Base-by-base conservation (phyloP, 1,140 invertebrate genomes). In the Bemisia tabaci region DNA sequence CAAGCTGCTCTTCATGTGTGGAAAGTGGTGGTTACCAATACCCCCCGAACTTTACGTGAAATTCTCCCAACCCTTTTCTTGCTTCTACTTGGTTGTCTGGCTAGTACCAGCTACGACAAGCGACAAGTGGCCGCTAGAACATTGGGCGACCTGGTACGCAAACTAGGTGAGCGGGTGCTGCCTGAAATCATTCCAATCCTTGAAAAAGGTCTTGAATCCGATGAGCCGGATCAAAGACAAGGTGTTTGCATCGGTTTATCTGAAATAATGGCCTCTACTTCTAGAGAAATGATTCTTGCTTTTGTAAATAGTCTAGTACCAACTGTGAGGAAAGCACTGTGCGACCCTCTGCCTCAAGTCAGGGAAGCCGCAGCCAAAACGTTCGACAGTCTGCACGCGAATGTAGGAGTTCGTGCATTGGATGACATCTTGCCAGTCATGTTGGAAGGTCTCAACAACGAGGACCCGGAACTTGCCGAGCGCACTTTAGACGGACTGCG, bases 121-220 rank as follows among this genome's bases (percentile, higher is more conserved):
- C 80, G 95, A 72, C 70, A 85, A 82, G 85, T 98, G 2, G 96
- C 95, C 12, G 95, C 95, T 0, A 80, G 95, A 64, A 99, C 97
- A 0, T 82, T 99, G 0, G 97, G 96, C 5, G 97, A 99, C 80
- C 81, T 99, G 48, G 97, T 99, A 0, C 82, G 94, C 62, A 99
- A 99, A 82, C 79, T 99, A 58, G 97, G 97, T 23, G 97, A 99
- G 80, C 83, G 97, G 70, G 94, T 99, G 12, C 75, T 99, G 67
- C 95, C 95, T 0, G 95, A 98, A 80, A 98, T 99, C 61, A 95
- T 99, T 74, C 97, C 96, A 0, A 97, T 99, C 74, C 79, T 99
- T 60, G 95, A 99, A 78, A 83, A 86, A 68, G 95, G 95, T 0
- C 79, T 99, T 59, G 87, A 95, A 71, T 97, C 94, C 0, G 87